Percentiles rank a stretch among this genome's conserved stretches.
These are phyloP conservation scores for Schmidtea mediterranea DNA, from an alignment of 1,140 invertebrate genomes.

Conservation along the genomic window DNA sequence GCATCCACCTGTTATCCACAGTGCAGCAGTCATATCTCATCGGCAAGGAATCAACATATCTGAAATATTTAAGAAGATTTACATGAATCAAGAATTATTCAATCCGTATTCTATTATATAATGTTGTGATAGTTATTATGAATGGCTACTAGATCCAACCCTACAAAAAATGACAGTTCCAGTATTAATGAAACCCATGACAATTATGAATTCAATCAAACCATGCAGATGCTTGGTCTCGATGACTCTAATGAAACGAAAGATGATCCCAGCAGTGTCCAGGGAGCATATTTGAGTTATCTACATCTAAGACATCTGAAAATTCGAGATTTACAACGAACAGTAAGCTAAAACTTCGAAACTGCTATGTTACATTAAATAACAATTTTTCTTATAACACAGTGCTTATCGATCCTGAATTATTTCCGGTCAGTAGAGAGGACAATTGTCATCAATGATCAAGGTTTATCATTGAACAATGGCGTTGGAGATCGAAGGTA, in stretches of 20 bases:
- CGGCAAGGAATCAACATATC: constrained; percentile 12
- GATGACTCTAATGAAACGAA: constrained; percentile 21
- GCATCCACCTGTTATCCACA: constrained; percentile 12
- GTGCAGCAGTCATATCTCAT: constrained; percentile 14
- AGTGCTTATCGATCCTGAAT: constrained; percentile 23
- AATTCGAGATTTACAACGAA: constrained; percentile 20
- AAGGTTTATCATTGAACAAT: constrained; percentile 18
- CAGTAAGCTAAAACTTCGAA: constrained; percentile 15
- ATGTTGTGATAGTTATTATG: too few species aligned
- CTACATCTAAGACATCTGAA: constrained; percentile 21
- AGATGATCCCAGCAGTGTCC: constrained; percentile 15
- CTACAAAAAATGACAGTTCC: too few species aligned
- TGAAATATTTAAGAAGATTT: constrained; percentile 18
- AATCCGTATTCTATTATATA: not conserved
- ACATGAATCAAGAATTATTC: constrained; percentile 6
- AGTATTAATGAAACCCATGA: constrained; percentile 14
- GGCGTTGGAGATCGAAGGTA: constrained; percentile 11
- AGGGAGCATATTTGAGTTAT: constrained; percentile 22
- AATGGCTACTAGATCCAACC: too few species aligned
- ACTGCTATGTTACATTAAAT: too few species aligned
- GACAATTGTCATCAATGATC: constrained; percentile 25
- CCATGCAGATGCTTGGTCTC: constrained; percentile 22
- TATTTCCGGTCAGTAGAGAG: constrained; percentile 27
- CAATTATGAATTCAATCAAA: constrained; percentile 21
- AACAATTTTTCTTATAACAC: constrained; percentile 4